phyloP scores from a whole-genome alignment of 2,888 invertebrate species.

The Germaria angustata region DNA sequence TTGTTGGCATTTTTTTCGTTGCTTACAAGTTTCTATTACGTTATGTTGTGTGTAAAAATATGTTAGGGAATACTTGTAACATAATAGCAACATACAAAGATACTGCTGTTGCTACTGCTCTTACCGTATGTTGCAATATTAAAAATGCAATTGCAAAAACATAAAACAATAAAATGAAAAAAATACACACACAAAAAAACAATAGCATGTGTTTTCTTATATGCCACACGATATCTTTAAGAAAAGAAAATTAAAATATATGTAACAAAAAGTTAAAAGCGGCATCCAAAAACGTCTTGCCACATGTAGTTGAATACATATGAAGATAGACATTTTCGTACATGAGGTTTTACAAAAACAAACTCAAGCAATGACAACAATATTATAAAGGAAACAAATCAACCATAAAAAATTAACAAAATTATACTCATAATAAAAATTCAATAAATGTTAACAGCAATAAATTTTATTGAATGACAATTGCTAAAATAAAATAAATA shows the following conservation, averaged over 20 bases:
- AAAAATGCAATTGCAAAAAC: slow-evolving; percentile 61
- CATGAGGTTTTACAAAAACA: background rate
- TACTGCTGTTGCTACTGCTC: slow-evolving; percentile 25
- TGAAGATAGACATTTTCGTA: background rate
- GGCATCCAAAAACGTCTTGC: slow-evolving; percentile 22
- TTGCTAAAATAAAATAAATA: background rate
- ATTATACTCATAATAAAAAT: slow-evolving; percentile 40
- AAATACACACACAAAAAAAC: slow-evolving; percentile 2
- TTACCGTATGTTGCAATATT: slow-evolving; percentile 55
- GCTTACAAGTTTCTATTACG: background rate
- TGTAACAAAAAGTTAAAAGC: slow-evolving; percentile 30
- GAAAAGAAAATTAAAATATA: slow-evolving; percentile 1
- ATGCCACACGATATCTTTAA: slow-evolving; percentile 55
- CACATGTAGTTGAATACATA: background rate
- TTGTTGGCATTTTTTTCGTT: slow-evolving; percentile 38
- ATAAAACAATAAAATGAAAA: background rate
- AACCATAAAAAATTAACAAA: slow-evolving; percentile 49
- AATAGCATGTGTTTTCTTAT: slow-evolving; percentile 65
- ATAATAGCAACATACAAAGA: slow-evolving; percentile 7
- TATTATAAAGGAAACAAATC: slow-evolving; percentile 22
- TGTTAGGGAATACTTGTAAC: slow-evolving; percentile 51
- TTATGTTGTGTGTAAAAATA: background rate
- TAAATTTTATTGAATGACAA: slow-evolving; percentile 21
- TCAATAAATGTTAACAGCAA: slow-evolving; percentile 31
- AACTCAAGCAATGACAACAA: background rate